Evolutionary conservation across 2,888 invertebrate species (phyloP).

Genomic region (Cylindroiulus punctatus): DNA sequence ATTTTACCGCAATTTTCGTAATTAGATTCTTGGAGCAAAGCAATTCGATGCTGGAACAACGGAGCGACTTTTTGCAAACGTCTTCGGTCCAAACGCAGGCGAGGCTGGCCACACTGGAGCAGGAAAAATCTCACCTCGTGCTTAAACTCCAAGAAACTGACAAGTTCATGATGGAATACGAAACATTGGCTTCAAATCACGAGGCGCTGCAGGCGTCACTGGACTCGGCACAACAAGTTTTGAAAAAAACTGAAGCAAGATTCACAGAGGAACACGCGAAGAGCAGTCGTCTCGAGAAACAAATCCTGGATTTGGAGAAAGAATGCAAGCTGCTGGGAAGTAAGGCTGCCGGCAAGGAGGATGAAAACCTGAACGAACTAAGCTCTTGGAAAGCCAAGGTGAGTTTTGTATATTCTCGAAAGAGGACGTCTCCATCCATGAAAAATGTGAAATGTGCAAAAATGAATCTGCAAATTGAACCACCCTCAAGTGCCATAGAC

Average conservation of each 20-base stretch:
- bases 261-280: not conserved
- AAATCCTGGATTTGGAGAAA: too few relatives aligned
- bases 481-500: too few relatives aligned
- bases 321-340: too few relatives aligned
- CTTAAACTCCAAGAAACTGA: not conserved
- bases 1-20: not conserved
- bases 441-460: too few relatives aligned
- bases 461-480: too few relatives aligned
- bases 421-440: too few relatives aligned
- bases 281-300: too few relatives aligned
- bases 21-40: constrained; percentile 57
- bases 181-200: not conserved
- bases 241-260: not conserved
- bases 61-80: constrained; percentile 50
- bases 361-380: too few relatives aligned
- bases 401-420: too few relatives aligned
- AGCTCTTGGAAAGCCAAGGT: too few relatives aligned
- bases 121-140: constrained; percentile 51
- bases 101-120: constrained; percentile 46
- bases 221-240: not conserved
- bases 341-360: too few relatives aligned
- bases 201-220: constrained; percentile 15
- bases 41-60: constrained; percentile 56
- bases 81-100: constrained; percentile 24
- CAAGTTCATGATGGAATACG: not conserved